A percentile compares a stretch with the other conserved stretches of the same genome.
These are phyloP conservation scores for Crocallis elinguaria DNA, from an alignment of 2,888 invertebrate species.

Conservation along the genomic window DNA sequence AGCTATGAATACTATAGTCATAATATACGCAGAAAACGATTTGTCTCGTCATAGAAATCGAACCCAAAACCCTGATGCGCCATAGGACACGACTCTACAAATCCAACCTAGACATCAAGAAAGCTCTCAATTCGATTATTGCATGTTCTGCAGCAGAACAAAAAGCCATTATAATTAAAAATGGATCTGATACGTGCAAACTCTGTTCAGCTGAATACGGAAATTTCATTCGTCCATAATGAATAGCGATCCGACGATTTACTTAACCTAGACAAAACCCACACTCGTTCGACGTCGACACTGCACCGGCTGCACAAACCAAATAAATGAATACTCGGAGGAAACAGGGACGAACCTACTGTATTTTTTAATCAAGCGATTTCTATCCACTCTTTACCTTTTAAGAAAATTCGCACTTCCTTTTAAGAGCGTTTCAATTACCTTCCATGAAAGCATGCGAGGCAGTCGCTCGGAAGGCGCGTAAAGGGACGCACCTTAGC, in stretches of 20 bases:
- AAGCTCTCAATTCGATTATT: too few relatives aligned
- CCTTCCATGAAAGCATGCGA: conserved; percentile 52
- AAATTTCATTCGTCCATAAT: conserved; percentile 63
- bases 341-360: conserved; percentile 58
- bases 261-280: conserved; percentile 72
- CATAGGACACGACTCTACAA: too few relatives aligned
- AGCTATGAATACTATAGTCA: too few relatives aligned
- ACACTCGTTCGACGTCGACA: conserved; percentile 55
- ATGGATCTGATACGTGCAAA: conserved; percentile 64
- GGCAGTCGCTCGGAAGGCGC: conserved; percentile 54
- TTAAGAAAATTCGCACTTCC: conserved; percentile 34
- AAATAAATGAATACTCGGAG: conserved; percentile 62
- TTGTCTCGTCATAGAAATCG: too few relatives aligned
- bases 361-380: conserved; percentile 43
- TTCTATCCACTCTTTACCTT: conserved; percentile 35
- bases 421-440: conserved; percentile 55
- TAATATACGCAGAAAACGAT: too few relatives aligned
- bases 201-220: conserved; percentile 60
- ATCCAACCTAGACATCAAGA: too few relatives aligned
- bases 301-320: conserved; percentile 58
- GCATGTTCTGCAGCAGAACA: conserved; percentile 14
- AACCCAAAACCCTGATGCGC: too few relatives aligned
- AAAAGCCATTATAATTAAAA: conserved; percentile 62
- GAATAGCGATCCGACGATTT: conserved; percentile 71
- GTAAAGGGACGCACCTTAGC: conserved; percentile 70